These are phyloP conservation scores for Meteorus sp. DNA, from an alignment of 1,140 invertebrate species.

Conservation along the genomic window DNA sequence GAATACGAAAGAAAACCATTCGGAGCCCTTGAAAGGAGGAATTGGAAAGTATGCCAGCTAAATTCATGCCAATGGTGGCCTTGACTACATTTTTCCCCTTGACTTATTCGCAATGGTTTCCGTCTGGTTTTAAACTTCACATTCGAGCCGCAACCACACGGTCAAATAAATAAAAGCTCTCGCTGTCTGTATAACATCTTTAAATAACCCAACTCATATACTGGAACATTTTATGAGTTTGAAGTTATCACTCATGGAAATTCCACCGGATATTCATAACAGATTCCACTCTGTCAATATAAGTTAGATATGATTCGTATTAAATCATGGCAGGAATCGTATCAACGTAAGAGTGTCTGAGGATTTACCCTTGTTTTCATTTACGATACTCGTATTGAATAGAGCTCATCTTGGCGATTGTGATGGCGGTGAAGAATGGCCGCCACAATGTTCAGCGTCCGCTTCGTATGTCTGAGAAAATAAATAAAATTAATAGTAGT, in stretches of 20 bases:
- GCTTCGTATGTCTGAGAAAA: neutral
- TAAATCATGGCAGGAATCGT: too few relatives aligned
- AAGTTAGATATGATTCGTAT: too few relatives aligned
- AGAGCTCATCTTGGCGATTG: neutral
- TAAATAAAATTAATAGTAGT: conserved; percentile 11
- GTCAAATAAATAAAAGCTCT: too few relatives aligned
- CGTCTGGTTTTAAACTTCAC: conserved; percentile 1
- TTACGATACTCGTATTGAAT: too few relatives aligned
- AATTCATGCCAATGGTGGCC: conserved; percentile 16
- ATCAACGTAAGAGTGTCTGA: too few relatives aligned
- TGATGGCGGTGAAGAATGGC: conserved; percentile 7
- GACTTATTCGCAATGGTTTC: conserved; percentile 5
- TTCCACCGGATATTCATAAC: too few relatives aligned
- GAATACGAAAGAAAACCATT: conserved; percentile 26
- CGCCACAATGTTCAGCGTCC: conserved; percentile 4
- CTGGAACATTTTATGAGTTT: too few relatives aligned
- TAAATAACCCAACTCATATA: too few relatives aligned
- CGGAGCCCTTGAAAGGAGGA: conserved; percentile 29
- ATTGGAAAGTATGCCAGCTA: conserved; percentile 23
- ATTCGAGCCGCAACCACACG: neutral
- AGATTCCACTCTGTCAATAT: too few relatives aligned
- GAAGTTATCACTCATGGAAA: too few relatives aligned
- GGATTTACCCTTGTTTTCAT: too few relatives aligned
- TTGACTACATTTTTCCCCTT: conserved; percentile 22
- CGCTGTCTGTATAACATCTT: too few relatives aligned